Conservation (phyloP, 1,140 invertebrate genomes). For the Drosophila sulfurigaster region DNA sequence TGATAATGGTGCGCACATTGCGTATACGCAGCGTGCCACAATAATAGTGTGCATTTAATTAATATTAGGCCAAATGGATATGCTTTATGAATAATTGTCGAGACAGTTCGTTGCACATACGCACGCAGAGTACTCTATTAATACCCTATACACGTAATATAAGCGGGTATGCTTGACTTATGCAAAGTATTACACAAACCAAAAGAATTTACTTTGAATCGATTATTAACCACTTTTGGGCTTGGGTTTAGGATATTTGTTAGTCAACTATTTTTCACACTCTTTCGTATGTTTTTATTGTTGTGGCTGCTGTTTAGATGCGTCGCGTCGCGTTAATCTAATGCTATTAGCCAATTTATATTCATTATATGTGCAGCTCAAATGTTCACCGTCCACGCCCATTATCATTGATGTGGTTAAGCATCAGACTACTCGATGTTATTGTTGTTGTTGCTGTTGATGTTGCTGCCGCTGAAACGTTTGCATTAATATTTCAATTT, state of each 20-base stretch:
- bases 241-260: neutral
- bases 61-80: slow-evolving; percentile 65
- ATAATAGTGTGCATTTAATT: slow-evolving; percentile 73
- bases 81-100: slow-evolving; percentile 70
- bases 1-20: slow-evolving; percentile 14
- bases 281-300: slow-evolving; percentile 9
- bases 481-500: slow-evolving; percentile 41
- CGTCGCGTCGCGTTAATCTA: slow-evolving; percentile 64
- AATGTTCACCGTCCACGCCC: neutral
- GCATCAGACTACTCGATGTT: slow-evolving; percentile 7
- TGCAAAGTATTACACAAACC: no score
- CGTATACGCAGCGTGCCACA: slow-evolving; percentile 49
- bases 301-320: slow-evolving; percentile 38
- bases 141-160: neutral
- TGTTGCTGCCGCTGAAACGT: slow-evolving; percentile 22
- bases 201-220: neutral
- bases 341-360: slow-evolving; percentile 75
- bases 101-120: slow-evolving; percentile 16
- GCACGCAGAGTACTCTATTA: neutral
- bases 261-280: neutral
- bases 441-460: slow-evolving; percentile 14
- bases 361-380: slow-evolving; percentile 59
- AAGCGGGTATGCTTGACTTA: neutral
- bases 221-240: no score
- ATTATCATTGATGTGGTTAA: slow-evolving; percentile 24